A percentile compares a stretch with the other conserved stretches of the same genome.
These are phyloP conservation scores for Ormyrus nitidulus DNA, from an alignment of 2,888 invertebrate species.

Conservation along the genomic window DNA sequence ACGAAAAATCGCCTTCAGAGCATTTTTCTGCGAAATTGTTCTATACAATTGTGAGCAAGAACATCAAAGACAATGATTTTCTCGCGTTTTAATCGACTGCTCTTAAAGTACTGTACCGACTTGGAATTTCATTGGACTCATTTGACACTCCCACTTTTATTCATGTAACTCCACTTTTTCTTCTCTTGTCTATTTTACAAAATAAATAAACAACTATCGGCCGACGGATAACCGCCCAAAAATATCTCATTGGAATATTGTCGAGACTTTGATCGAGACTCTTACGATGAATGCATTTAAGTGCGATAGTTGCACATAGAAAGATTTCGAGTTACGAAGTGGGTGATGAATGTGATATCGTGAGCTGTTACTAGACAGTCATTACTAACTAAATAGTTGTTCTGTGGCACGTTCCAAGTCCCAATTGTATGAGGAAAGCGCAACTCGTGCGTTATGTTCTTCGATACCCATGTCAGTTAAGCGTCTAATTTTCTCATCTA, in stretches of 20 bases:
- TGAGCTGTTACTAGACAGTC: conserved; percentile 61
- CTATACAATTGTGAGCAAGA: conserved; percentile 52
- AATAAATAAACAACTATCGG: conserved; percentile 66
- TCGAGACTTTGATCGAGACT: conserved; percentile 63
- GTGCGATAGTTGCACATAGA: conserved; percentile 47
- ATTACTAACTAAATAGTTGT: conserved; percentile 87
- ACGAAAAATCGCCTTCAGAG: conserved; percentile 45
- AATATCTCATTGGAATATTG: conserved; percentile 63
- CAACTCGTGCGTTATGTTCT: conserved; percentile 91
- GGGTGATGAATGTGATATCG: conserved; percentile 62
- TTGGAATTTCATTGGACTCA: conserved; percentile 49
- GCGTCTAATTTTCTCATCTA: conserved; percentile 91
- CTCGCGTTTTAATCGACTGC: conserved; percentile 46
- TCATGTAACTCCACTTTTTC: conserved; percentile 56
- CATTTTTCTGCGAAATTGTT: conserved; percentile 50
- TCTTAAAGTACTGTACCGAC: conserved; percentile 54
- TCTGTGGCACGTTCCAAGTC: conserved; percentile 94
- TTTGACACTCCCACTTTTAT: conserved; percentile 42
- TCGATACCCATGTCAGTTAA: conserved; percentile 96
- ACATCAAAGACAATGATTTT: conserved; percentile 47
- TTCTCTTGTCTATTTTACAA: conserved; percentile 66
- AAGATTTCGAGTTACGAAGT: conserved; percentile 58
- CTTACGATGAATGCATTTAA: conserved; percentile 61
- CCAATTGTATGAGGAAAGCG: conserved; percentile 95
- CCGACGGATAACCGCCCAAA: conserved; percentile 44